Conservation (phyloP, 2,888 invertebrate species). For the Perizoma flavofasciatum region DNA sequence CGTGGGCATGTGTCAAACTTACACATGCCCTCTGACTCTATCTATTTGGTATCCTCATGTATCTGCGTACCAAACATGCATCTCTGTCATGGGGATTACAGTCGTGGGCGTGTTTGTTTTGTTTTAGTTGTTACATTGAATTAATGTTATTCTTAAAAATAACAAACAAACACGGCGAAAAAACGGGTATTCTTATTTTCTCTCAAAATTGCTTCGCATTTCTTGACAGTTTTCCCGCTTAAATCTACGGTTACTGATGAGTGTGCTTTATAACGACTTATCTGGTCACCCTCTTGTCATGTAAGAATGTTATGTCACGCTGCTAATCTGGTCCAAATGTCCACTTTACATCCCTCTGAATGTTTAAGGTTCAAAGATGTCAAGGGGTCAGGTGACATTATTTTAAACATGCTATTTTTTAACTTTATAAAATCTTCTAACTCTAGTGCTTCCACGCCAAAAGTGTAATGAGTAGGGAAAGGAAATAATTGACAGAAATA, state of each 20-base stretch:
- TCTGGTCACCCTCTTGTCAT: slow-evolving; percentile 35
- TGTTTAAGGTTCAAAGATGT: slow-evolving; percentile 25
- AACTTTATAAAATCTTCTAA: not conserved
- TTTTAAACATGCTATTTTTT: not conserved
- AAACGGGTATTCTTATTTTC: not conserved
- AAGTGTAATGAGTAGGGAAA: too few species aligned
- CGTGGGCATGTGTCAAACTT: too few species aligned
- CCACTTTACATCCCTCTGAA: slow-evolving; percentile 25
- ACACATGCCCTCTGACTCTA: too few species aligned
- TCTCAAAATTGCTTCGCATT: slow-evolving; percentile 4
- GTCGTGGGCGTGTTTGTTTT: too few species aligned
- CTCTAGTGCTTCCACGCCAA: too few species aligned
- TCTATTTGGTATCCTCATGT: too few species aligned
- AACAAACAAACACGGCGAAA: too few species aligned
- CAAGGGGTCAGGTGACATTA: slow-evolving; percentile 25
- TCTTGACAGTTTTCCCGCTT: slow-evolving; percentile 17
- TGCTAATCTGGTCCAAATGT: slow-evolving; percentile 30
- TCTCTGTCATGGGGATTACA: too few species aligned
- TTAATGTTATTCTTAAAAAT: too few species aligned
- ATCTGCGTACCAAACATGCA: too few species aligned
- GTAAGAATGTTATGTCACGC: slow-evolving; percentile 22
- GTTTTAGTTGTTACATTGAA: too few species aligned
- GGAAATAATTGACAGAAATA: too few species aligned
- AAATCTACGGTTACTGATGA: slow-evolving; percentile 20
- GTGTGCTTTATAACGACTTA: slow-evolving; percentile 35